phyloP scores from a whole-genome alignment of 2,113 vertebrate species.

The Macquaria ambigua region DNA sequence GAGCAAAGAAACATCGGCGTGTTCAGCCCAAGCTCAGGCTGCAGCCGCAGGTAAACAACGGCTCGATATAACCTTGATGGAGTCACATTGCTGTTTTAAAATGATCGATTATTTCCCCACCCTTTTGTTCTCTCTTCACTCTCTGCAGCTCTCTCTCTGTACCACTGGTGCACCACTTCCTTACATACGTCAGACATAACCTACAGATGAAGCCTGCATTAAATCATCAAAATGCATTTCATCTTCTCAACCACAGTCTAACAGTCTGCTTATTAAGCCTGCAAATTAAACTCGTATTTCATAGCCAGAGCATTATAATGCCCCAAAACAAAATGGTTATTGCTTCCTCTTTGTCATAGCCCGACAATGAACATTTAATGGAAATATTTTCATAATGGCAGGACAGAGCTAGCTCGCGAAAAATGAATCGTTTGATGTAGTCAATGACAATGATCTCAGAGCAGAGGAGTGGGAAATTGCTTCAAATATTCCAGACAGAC shows the following conservation, averaged over 20 bases:
- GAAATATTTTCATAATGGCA: constrained; percentile 39
- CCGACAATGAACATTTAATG: constrained; percentile 42
- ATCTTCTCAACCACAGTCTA: constrained; percentile 10
- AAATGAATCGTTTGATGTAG: constrained; percentile 28
- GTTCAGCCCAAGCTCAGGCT: constrained; percentile 22
- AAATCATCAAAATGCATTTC: constrained; percentile 19
- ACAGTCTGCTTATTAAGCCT: constrained; percentile 8
- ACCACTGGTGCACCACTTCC: constrained; percentile 19
- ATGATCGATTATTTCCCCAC: constrained; percentile 45
- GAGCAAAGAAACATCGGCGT: constrained; percentile 44
- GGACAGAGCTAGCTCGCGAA: constrained; percentile 12
- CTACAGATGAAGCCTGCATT: neutral
- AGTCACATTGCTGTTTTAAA: constrained; percentile 43
- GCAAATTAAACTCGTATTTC: constrained; percentile 60
- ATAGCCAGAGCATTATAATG: constrained; percentile 22
- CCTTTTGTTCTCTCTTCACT: constrained; percentile 27
- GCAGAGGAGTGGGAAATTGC: constrained; percentile 23
- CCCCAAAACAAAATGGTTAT: constrained; percentile 47
- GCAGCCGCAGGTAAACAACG: constrained; percentile 63
- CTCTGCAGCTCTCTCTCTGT: constrained; percentile 8
- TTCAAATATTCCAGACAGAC: constrained; percentile 11
- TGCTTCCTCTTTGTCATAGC: constrained; percentile 29
- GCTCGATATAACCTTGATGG: constrained; percentile 64
- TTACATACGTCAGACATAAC: constrained; percentile 11
- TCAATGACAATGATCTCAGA: constrained; percentile 29